Percentiles rank a stretch among this genome's conserved stretches.
These are phyloP conservation scores for Pseudococcus longispinus DNA, from an alignment of 2,888 invertebrate genomes.

Conservation along the genomic window DNA sequence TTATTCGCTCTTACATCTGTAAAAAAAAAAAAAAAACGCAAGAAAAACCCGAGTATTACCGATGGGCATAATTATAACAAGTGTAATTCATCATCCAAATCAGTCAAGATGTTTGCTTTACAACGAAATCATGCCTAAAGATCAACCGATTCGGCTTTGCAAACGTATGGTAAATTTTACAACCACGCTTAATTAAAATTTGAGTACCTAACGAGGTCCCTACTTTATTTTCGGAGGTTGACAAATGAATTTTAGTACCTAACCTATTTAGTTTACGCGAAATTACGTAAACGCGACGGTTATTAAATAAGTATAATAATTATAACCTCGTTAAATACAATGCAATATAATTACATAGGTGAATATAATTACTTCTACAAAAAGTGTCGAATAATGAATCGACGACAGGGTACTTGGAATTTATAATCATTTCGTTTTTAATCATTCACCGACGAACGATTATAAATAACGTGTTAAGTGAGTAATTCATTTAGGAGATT, in stretches of 20 bases:
- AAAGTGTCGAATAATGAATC: neutral
- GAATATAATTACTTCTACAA: neutral
- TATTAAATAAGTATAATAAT: neutral
- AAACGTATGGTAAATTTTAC: no score
- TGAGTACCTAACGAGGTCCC: no score
- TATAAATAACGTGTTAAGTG: neutral
- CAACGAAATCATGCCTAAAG: no score
- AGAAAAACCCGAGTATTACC: no score
- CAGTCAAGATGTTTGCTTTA: no score
- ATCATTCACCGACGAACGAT: neutral
- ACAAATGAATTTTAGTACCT: neutral
- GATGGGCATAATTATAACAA: no score
- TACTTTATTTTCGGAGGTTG: no score
- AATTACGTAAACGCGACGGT: neutral
- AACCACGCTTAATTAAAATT: no score
- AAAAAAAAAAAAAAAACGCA: no score
- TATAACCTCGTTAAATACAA: slow-evolving; percentile 11
- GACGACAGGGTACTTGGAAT: neutral
- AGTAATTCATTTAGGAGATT: neutral
- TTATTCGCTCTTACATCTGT: neutral
- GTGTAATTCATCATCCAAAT: no score
- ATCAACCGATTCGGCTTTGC: no score
- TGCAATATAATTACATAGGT: neutral
- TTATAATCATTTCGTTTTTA: neutral
- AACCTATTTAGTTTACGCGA: no score